Base-by-base conservation (phyloP, 2,113 vertebrate genomes). In the Symphodus melops region DNA sequence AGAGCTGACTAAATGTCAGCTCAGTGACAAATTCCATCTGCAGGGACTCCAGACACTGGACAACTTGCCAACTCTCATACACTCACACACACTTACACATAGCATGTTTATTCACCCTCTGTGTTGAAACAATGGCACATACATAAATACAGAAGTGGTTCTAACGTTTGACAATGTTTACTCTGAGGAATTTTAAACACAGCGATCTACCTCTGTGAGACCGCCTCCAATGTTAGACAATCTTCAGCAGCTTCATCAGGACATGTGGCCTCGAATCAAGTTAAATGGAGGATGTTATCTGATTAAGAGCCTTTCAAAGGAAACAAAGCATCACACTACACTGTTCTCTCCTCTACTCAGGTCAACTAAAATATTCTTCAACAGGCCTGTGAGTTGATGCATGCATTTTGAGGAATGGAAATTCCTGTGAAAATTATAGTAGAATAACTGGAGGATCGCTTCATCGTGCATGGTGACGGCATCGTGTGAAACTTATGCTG, bases 1-100 rank as follows among this genome's bases (percentile, higher is more conserved):
- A 44, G 56, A 64, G 71, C 51, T 75, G 68, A 81, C 81, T 70
- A 83, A 84, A 55, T 86, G 75, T 84, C 86, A 71, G 70, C 25
- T 71, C 44, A 2, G 82, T 88, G 88, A 85, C 76, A 88, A 75
- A 91, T 93, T 92, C 90, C 69, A 87, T 69, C 49, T 60, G 75
- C 49, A 44, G 52, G 2, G 67, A 71, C 53, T 64, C 39, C 55
- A 71, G 19, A 72, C 70, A 62, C 62, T 39, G 75, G 54, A 48
- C 60, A 59, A 36, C 69, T 75, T 51, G 64, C 51, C 70, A 58
- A 53, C 70, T 68, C 56, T 42, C 54, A 66, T 63, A 54, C 25
- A 53, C 21, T 28, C 54, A 65, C 59, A 61, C 44, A 59, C 63
- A 60, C 59, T 13, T 42, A 55, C 37, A 71, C 51, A 51, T n/a